phyloP scores from a whole-genome alignment of 1,140 invertebrate genomes.

The Leguminivora glycinivorella region DNA sequence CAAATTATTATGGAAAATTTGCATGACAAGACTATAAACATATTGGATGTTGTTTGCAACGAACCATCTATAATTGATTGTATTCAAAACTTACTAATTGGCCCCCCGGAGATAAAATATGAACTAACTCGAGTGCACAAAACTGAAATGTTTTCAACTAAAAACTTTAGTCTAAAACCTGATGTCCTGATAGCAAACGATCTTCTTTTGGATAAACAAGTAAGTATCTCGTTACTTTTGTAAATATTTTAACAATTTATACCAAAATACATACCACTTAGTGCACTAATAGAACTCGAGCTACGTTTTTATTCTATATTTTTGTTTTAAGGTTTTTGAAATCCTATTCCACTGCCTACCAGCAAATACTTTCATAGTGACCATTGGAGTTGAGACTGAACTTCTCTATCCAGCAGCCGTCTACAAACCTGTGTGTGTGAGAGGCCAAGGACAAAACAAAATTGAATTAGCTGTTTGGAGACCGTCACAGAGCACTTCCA shows the following conservation, averaged over 20 bases:
- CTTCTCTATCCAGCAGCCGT: conserved; percentile 1
- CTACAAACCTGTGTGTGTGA: conserved; percentile 3
- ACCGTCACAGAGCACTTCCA: background rate
- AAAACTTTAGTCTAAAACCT: background rate
- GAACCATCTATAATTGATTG: background rate
- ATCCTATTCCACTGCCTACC: background rate
- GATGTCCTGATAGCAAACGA: conserved; percentile 22
- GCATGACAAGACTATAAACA: background rate
- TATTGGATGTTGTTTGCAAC: background rate
- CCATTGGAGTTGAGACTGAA: conserved; percentile 25
- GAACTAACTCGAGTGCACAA: background rate
- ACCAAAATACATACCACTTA: too few relatives aligned
- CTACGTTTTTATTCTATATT: background rate
- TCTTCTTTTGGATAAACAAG: conserved; percentile 24
- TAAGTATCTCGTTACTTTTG: background rate
- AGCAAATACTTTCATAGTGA: conserved; percentile 26
- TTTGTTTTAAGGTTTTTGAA: conserved; percentile 27
- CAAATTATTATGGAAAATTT: background rate
- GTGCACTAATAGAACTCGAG: too few relatives aligned
- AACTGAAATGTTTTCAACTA: background rate
- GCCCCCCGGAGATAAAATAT: background rate
- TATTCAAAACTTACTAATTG: background rate
- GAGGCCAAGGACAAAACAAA: background rate
- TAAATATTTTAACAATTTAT: background rate
- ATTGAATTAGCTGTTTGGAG: background rate